Base-by-base conservation (phyloP, 2,113 vertebrate species). In the Butorides virescens region DNA sequence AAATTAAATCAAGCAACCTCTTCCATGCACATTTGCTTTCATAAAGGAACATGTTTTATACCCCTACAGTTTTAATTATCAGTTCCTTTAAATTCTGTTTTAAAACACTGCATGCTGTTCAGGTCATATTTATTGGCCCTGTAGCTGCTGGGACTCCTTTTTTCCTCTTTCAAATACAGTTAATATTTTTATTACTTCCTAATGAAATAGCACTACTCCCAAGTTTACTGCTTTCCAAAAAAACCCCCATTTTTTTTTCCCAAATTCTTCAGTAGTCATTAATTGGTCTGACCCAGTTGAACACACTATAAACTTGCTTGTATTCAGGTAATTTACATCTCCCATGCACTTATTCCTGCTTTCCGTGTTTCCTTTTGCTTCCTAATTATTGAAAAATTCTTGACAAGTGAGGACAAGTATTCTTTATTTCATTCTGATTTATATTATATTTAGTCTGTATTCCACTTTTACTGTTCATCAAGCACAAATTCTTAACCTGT, bases 191-290 rank as follows among this genome's bases (percentile, higher is more conserved):
- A 63, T 83, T 72, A 49, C 83, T 90, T 78, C 32, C 32, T 62
- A 74, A 83, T 46, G 47, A 72, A 95, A 90, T 12, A 36, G 19
- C 62, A 68, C 5, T 56, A 65, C 47, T 82, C 13, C 9, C 18
- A 73, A 42, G 18, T 58, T 52, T 88, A 62, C 21, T 62, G 30
- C 50, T 79, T 88, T 63, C 13, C 10, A 76, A 68, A 84, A 14
- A 66, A 13, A 67, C 16, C 2, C 6, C 5, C 2, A 2, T 1
- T 2, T 5, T 26, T 26, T 19, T n/a, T 21, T 15, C 4, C 5
- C 18, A 62, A 7, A 15, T 77, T 65, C 52, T 93, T 72, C 3
- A 0, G 8, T 73, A 37, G 49, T 82, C 34, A 66, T 21, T 7
- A 87, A n/a, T n/a, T 49, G 7, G 15, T 90, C 26, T 37, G 52